Percentiles rank a stretch among this genome's conserved stretches.
Evolutionary conservation across 2,888 invertebrate species (phyloP).

Genomic region (Philereme transversata): DNA sequence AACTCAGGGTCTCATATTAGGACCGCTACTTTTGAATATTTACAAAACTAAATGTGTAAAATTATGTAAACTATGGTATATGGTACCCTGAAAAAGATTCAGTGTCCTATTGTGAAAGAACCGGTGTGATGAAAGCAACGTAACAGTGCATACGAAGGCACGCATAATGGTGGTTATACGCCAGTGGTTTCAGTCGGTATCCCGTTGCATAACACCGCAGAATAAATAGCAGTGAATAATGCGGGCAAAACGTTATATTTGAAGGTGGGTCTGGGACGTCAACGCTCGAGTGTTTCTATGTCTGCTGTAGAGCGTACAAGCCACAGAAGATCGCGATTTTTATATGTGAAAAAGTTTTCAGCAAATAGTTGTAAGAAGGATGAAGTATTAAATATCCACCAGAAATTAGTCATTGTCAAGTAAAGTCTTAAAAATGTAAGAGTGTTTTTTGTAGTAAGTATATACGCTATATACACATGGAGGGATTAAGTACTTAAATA

Average conservation of each 20-base stretch:
- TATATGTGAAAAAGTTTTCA: not conserved
- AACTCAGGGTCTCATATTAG: not conserved
- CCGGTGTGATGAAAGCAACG: not conserved
- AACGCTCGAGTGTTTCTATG: constrained; percentile 36
- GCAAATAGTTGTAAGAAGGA: no score
- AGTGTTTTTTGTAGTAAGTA: no score
- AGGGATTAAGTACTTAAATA: no score
- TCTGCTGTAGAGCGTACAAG: constrained; percentile 30
- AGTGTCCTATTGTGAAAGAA: no score
- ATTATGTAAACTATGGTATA: not conserved
- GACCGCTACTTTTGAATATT: constrained; percentile 2
- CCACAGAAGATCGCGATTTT: constrained; percentile 13
- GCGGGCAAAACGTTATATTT: constrained; percentile 38
- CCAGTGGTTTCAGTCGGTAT: constrained; percentile 26
- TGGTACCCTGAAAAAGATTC: no score
- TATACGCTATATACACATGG: no score
- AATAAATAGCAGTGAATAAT: constrained; percentile 14
- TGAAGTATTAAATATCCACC: no score
- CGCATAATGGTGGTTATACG: constrained; percentile 29
- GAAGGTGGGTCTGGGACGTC: constrained; percentile 32
- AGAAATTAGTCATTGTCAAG: no score
- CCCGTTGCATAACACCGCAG: constrained; percentile 37
- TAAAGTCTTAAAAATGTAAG: no score
- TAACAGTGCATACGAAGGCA: constrained; percentile 16
- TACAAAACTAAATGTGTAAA: not conserved